Base-by-base conservation (phyloP, 1,140 invertebrate species). In the Euschistus heros region DNA sequence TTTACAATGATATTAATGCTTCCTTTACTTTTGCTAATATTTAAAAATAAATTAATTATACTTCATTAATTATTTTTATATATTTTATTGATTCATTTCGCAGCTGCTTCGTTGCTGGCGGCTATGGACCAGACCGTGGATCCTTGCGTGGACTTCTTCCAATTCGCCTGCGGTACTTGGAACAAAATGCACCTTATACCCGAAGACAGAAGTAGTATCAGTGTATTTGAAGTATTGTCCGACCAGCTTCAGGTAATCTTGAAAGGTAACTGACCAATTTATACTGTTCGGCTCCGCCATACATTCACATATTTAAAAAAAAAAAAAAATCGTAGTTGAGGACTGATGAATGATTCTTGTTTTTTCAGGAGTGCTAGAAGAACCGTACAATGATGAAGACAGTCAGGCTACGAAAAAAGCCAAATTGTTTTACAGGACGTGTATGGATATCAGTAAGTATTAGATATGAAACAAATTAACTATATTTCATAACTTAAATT, bases 101-200 rank as follows among this genome's bases (percentile, higher is more conserved):
- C 77, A 95, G 92, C 91, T 66, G 84, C 91, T 10, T 89, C 88
- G 24, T 76, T 94, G 68, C 76, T 95, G 68, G 82, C 84, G 17
- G 89, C 88, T 22, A 94, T 95, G 90, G 88, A 94, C 72, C 78
- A 79, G 14, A 80, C 78, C 0, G 84, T 84, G 0, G 84, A 92
- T 73, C 92, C 92, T 10, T 94, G 92, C 75, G 80, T 82, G 20
- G 87, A 94, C 74, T 94, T 94, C 76, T 94, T 92, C 76, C 87
- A 92, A 75, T 94, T 84, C 72, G 90, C 91, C 0, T 93, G 91
- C 71, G 91, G 91, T 1, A 85, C 86, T 1, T 95, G 92, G 91
- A 94, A 94, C 73, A 86, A 85, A 70, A 82, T 86, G 65, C 89
- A 95, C 78, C 80, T 89, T 3, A 94, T 95, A 70, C 92, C 92